phyloP scores from a whole-genome alignment of 2,113 vertebrate species.

The Gnathonemus longibarbis region DNA sequence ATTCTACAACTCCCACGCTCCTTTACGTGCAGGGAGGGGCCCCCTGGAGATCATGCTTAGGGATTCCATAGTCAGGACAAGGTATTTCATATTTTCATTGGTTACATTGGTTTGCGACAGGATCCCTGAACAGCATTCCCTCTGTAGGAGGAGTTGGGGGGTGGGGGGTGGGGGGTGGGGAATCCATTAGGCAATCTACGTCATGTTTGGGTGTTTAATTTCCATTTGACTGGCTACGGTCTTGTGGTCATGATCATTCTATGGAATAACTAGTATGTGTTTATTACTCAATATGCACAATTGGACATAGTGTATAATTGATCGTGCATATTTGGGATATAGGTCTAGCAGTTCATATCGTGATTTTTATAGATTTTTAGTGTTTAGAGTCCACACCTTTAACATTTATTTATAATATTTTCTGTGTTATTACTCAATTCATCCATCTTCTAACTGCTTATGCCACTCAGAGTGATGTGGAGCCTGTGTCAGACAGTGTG shows the following conservation, averaged over 20 bases:
- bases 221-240: not conserved
- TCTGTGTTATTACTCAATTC: not conserved
- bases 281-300: not conserved
- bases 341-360: not conserved
- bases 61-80: not conserved
- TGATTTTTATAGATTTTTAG: not conserved
- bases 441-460: too few species aligned
- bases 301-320: not conserved
- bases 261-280: not conserved
- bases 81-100: not conserved
- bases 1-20: not conserved
- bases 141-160: not conserved
- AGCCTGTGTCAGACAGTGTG: not conserved
- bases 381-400: not conserved
- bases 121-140: conserved; percentile 3
- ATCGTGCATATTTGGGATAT: not conserved
- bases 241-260: not conserved
- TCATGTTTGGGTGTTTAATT: not conserved
- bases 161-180: not conserved
- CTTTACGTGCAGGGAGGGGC: not conserved
- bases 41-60: not conserved
- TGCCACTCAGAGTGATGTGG: too few species aligned
- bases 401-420: not conserved
- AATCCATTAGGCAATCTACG: not conserved
- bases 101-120: not conserved